Evolutionary conservation across 1,140 invertebrate species (phyloP).

Genomic region (Drosophila teissieri): DNA sequence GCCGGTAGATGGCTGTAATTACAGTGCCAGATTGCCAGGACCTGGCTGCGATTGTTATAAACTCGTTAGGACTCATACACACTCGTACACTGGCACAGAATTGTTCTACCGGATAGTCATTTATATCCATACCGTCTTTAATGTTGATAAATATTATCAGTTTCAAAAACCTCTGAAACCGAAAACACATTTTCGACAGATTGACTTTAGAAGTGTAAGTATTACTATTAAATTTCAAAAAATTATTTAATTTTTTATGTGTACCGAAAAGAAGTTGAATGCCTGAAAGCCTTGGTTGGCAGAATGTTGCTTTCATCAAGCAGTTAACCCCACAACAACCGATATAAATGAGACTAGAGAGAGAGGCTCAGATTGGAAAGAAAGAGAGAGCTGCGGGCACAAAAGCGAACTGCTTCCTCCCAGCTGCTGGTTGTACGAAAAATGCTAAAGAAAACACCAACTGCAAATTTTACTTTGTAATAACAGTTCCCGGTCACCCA

Average conservation of each 20-base stretch:
- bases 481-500: conserved; percentile 37
- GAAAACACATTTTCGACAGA: too few species aligned
- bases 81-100: neutral
- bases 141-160: too few species aligned
- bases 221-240: too few species aligned
- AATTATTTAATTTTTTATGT: neutral
- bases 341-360: conserved; percentile 11
- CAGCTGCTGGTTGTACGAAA: conserved; percentile 1
- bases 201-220: too few species aligned
- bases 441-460: conserved; percentile 48
- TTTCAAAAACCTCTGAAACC: too few species aligned
- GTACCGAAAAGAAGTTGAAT: neutral
- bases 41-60: conserved; percentile 59
- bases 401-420: conserved; percentile 11
- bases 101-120: neutral
- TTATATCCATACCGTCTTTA: too few species aligned
- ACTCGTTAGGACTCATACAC: conserved; percentile 58
- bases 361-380: neutral
- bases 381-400: conserved; percentile 4
- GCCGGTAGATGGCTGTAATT: conserved; percentile 51
- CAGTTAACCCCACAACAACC: conserved; percentile 56
- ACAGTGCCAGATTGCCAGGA: conserved; percentile 54
- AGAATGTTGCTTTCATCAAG: conserved; percentile 66
- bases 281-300: conserved; percentile 54
- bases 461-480: conserved; percentile 67